phyloP scores from a whole-genome alignment of 2,888 invertebrate species.

The Crioceris asparagi region DNA sequence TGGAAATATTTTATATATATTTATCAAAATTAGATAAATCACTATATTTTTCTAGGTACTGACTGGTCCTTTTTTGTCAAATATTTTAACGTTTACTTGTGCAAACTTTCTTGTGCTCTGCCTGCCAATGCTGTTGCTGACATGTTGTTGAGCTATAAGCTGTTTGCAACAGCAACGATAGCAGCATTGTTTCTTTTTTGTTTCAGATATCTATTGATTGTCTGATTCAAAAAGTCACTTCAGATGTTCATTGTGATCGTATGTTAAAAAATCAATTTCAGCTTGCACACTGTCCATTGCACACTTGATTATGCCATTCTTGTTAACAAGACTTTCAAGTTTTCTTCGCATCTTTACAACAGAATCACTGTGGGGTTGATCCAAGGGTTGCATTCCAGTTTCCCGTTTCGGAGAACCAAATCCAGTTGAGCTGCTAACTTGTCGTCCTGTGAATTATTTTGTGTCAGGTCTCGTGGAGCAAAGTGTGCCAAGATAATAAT shows the following conservation, averaged over 20 bases:
- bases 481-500: no score
- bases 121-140: conserved; percentile 72
- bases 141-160: conserved; percentile 77
- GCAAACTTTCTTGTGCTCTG: conserved; percentile 67
- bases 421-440: conserved; percentile 37
- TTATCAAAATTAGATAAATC: no score
- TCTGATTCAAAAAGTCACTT: conserved; percentile 51
- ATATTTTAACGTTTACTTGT: conserved; percentile 57
- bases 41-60: no score
- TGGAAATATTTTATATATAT: no score
- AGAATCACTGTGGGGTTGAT: conserved; percentile 36
- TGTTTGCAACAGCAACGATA: conserved; percentile 87
- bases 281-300: conserved; percentile 42
- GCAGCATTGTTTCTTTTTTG: conserved; percentile 71
- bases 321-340: conserved; percentile 35
- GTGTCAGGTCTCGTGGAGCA: no score
- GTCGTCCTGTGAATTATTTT: no score
- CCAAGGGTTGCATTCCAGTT: conserved; percentile 32
- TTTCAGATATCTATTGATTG: conserved; percentile 53
- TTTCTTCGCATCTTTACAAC: conserved; percentile 40
- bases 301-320: conserved; percentile 32
- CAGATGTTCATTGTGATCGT: conserved; percentile 39
- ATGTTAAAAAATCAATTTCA: conserved; percentile 39
- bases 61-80: no score
- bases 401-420: conserved; percentile 25